These are phyloP conservation scores for Carduelis carduelis DNA, from an alignment of 2,797 vertebrate species.

Conservation along the genomic window DNA sequence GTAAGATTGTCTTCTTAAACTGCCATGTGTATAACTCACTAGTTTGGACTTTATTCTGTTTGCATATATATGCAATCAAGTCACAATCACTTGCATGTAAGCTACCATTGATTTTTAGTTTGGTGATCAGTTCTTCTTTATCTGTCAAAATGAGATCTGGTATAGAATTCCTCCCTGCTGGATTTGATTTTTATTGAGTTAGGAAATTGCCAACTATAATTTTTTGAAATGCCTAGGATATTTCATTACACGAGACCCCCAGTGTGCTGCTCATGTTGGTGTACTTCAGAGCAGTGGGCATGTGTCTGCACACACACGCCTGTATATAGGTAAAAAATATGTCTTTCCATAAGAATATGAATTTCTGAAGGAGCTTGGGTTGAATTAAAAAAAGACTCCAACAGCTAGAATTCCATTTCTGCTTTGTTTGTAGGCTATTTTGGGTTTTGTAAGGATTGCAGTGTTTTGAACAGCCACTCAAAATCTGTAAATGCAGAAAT, in stretches of 20 bases:
- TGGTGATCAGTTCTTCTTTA: slow-evolving; percentile 3
- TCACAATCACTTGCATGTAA: not conserved
- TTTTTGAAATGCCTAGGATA: not conserved
- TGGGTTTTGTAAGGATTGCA: not conserved
- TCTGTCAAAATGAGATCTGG: not conserved
- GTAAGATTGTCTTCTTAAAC: not conserved
- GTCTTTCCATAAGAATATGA: not conserved
- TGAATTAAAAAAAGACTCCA: not conserved
- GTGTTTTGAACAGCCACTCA: not conserved
- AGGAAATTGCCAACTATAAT: not conserved
- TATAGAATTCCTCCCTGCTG: not conserved
- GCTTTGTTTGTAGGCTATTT: not conserved
- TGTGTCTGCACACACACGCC: not conserved
- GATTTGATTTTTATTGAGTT: not conserved
- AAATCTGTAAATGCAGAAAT: not conserved
- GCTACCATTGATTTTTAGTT: not conserved
- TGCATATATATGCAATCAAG: slow-evolving; percentile 20
- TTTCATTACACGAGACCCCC: not conserved
- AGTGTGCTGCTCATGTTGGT: not conserved
- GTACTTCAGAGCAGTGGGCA: not conserved
- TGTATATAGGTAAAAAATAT: not conserved
- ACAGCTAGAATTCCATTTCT: not conserved
- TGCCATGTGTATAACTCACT: not conserved
- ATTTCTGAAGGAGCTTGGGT: not conserved
- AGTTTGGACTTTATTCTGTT: not conserved